phyloP scores from a whole-genome alignment of 2,888 invertebrate species.

The Apamea monoglypha region DNA sequence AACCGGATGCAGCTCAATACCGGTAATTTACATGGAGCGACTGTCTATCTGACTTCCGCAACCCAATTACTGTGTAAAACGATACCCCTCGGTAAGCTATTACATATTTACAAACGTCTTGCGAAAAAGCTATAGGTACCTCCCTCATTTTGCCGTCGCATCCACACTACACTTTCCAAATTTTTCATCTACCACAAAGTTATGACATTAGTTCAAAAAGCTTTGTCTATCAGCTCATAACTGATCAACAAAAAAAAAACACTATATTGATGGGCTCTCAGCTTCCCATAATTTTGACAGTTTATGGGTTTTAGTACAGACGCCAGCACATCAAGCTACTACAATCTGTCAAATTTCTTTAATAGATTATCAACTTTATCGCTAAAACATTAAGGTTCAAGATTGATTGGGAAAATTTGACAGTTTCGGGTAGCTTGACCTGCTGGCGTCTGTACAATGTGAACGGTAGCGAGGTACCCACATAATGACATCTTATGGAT shows the following conservation, averaged over 20 bases:
- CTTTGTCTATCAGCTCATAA: slow-evolving; percentile 60
- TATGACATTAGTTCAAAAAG: slow-evolving; percentile 71
- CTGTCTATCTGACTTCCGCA: background rate
- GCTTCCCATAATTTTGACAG: slow-evolving; percentile 70
- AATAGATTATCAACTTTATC: too few relatives aligned
- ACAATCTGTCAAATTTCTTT: too few relatives aligned
- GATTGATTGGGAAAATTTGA: too few relatives aligned
- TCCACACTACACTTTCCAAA: slow-evolving; percentile 40
- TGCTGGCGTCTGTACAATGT: too few relatives aligned
- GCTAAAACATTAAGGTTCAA: too few relatives aligned
- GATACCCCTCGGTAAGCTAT: background rate
- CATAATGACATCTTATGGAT: slow-evolving; percentile 52
- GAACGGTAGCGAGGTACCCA: slow-evolving; percentile 71
- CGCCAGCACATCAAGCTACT: too few relatives aligned
- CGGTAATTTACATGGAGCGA: background rate
- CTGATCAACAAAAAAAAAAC: slow-evolving; percentile 50
- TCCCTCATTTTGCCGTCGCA: background rate
- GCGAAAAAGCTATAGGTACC: too few relatives aligned
- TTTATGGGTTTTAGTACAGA: slow-evolving; percentile 70
- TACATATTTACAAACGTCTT: background rate
- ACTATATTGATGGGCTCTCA: slow-evolving; percentile 66
- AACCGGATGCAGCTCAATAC: background rate
- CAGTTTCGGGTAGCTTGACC: too few relatives aligned
- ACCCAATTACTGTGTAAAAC: background rate
- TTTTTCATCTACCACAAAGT: slow-evolving; percentile 38